Evolutionary conservation across 2,888 invertebrate species (phyloP), one percentile per base, ranked within the genome.

Genomic region (Lampropteryx suffumata): DNA sequence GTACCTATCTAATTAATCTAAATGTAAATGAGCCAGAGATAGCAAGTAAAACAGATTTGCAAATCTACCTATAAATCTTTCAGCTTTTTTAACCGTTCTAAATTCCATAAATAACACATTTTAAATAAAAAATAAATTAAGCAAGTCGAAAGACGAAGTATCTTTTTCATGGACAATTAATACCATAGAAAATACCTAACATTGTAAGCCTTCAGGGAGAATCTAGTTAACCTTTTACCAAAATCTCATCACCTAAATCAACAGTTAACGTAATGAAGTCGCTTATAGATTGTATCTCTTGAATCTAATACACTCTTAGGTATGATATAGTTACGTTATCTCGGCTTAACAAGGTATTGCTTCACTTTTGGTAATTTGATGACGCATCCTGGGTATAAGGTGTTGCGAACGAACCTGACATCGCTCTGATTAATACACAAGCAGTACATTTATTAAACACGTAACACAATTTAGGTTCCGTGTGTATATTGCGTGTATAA

Each of bases 281-380:
- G 17, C 17, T 2, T 4, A 17, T 29, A 35, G 10, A 17, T 27
- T 35, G 24, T 36, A 36, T 7, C 6, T 21, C 17, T 21, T 27
- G 27, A 33, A 26, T 26, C 12, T 10, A 44, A 43, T 35, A 28
- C 26, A n/a, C 13, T 9, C 34, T 17, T 28, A 11, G 26, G 34
- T 21, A 10, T 36, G 1, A 2, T 44, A 17, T 17, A 17, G 4
- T 2, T 17, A 30, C 29, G 32, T 12, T 29, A 46, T 40, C 28
- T 41, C 24, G 1, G 17, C 34, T 40, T 27, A 13, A 44, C 24
- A 50, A 41, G 10, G 41, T 40, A 40, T 55, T 43, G 28, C 33
- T 35, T 35, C 34, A 45, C 26, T 17, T 4, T 35, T 30, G 17
- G 47, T 47, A 55, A 50, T 52, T 47, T 30, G 35, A 50, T 42